A percentile compares a stretch with the other conserved stretches of the same genome.
Evolutionary conservation across 2,888 invertebrate genomes (phyloP).

Genomic region (Caenorhabditis afra): DNA sequence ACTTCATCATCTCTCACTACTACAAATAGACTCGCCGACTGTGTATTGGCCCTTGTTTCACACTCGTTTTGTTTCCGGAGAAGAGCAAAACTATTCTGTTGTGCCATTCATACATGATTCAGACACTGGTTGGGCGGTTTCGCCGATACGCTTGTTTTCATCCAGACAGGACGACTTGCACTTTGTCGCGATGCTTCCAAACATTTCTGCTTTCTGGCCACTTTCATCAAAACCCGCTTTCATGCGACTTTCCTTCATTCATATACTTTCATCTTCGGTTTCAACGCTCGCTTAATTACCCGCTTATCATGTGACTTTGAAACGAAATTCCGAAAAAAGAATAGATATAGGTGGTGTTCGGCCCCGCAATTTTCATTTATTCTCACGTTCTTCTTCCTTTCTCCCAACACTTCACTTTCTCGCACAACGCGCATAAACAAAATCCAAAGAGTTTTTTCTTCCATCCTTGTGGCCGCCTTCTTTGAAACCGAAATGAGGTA

Average conservation of each 20-base stretch:
- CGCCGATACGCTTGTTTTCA: not conserved
- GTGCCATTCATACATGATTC: constrained; percentile 32
- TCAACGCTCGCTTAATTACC: too few relatives aligned
- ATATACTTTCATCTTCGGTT: too few relatives aligned
- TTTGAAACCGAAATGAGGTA: constrained; percentile 9
- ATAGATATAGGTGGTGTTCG: constrained; percentile 2
- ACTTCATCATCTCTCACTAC: constrained; percentile 26
- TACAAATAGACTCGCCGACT: constrained; percentile 28
- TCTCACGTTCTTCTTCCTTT: not conserved
- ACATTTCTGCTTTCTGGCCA: too few relatives aligned
- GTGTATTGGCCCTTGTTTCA: not conserved
- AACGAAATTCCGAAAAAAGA: not conserved
- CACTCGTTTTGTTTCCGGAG: not conserved
- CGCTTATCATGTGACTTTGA: constrained; percentile 5
- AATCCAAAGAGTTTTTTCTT: constrained; percentile 1
- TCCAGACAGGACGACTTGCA: constrained; percentile 1
- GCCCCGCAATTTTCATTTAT: not conserved
- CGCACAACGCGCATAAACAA: constrained; percentile 7
- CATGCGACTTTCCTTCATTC: too few relatives aligned
- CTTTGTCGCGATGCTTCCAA: not conserved
- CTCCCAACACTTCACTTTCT: not conserved
- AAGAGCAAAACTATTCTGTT: not conserved
- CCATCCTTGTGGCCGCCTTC: not conserved
- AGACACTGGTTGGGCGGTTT: not conserved
- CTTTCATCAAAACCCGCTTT: too few relatives aligned